phyloP scores from a whole-genome alignment of 2,113 vertebrate species.

The Etheostoma spectabile region DNA sequence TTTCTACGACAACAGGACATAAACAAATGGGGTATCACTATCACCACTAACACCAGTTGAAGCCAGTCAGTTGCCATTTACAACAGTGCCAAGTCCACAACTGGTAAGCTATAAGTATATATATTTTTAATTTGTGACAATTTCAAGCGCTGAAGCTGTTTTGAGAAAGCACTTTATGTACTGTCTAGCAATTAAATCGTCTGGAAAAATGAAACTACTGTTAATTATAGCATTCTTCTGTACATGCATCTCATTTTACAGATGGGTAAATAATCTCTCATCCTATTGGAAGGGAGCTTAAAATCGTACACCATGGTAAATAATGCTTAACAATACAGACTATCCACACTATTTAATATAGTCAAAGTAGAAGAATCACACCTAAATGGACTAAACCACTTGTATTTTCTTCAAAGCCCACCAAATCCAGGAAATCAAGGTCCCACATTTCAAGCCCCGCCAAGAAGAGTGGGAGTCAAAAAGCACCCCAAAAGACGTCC shows the following conservation, averaged over 20 bases:
- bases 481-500: constrained; percentile 56
- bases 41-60: constrained; percentile 26
- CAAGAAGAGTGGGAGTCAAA: constrained; percentile 71
- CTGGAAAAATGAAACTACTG: background rate
- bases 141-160: background rate
- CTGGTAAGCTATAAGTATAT: constrained; percentile 50
- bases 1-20: constrained; percentile 63
- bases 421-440: constrained; percentile 78
- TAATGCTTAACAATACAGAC: background rate
- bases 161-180: background rate
- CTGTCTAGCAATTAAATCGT: background rate
- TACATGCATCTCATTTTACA: constrained; percentile 21
- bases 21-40: constrained; percentile 62
- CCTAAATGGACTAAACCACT: background rate
- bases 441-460: constrained; percentile 60
- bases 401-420: constrained; percentile 77
- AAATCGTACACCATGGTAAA: constrained; percentile 49
- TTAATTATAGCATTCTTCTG: background rate
- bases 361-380: background rate
- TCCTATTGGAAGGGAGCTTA: background rate
- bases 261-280: constrained; percentile 18
- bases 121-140: background rate
- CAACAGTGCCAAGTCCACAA: constrained; percentile 47
- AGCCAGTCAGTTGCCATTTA: constrained; percentile 36
- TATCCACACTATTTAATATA: background rate